Percentiles rank a stretch among this genome's conserved stretches.
These are phyloP conservation scores for Octopus sinensis DNA, from an alignment of 1,140 invertebrate genomes.

Conservation along the genomic window DNA sequence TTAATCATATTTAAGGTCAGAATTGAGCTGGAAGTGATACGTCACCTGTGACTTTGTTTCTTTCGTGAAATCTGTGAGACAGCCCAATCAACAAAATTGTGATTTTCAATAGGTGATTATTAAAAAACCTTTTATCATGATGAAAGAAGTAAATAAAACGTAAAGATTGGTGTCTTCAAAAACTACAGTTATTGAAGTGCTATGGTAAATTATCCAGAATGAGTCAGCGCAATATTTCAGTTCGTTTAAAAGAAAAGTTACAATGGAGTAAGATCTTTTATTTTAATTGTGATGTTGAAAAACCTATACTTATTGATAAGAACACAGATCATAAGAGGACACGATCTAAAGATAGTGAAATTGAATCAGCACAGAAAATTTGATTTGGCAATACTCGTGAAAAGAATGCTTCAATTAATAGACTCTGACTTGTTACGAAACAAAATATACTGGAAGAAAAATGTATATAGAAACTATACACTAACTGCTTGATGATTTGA, in stretches of 20 bases:
- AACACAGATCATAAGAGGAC: not conserved
- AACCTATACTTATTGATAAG: not conserved
- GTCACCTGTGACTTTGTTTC: no score
- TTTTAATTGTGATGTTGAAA: not conserved
- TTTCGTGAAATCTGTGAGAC: no score
- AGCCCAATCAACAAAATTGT: no score
- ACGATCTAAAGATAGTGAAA: not conserved
- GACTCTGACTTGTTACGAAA: not conserved
- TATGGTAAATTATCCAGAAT: not conserved
- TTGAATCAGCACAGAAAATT: not conserved
- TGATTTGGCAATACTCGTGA: not conserved
- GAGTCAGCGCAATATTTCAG: not conserved
- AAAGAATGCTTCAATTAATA: not conserved
- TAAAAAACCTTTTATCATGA: not conserved
- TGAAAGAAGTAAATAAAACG: not conserved
- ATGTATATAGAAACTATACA: constrained; percentile 4
- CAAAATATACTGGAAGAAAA: not conserved
- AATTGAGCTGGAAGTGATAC: no score
- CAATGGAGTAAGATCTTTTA: not conserved
- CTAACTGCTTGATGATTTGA: constrained; percentile 11
- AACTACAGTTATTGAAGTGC: not conserved
- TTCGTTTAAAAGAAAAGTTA: not conserved
- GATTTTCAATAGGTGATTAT: no score
- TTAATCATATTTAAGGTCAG: no score
- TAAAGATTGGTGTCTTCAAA: not conserved